Conservation (phyloP, 2,888 invertebrate species). For the Germaria angustata region DNA sequence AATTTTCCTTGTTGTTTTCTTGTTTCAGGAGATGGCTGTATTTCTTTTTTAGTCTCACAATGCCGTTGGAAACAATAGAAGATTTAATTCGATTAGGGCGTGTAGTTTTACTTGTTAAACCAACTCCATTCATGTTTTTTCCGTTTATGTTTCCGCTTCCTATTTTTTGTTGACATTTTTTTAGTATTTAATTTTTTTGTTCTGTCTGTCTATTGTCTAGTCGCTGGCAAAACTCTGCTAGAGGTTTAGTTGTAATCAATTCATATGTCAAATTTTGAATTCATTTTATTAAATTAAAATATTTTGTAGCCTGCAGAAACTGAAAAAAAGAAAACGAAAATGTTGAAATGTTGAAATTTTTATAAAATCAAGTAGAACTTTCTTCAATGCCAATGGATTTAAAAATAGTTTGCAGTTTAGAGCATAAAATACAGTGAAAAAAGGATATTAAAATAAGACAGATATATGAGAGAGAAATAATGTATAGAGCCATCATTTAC, state of each 20-base stretch:
- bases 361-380: not conserved
- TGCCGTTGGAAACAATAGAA: not conserved
- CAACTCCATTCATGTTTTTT: constrained; percentile 64
- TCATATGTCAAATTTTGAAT: constrained; percentile 57
- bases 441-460: not conserved
- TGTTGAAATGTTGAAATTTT: not conserved
- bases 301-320: not conserved
- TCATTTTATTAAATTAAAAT: constrained; percentile 62
- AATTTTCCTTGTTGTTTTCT: constrained; percentile 41
- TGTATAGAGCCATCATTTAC: too few relatives aligned
- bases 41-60: not conserved
- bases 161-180: constrained; percentile 3
- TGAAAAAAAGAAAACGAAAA: not conserved
- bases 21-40: not conserved
- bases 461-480: too few relatives aligned
- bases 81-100: constrained; percentile 50
- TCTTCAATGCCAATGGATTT: not conserved
- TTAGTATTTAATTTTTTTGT: not conserved
- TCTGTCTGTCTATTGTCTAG: constrained; percentile 69
- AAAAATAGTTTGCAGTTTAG: not conserved
- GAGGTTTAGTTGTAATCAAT: constrained; percentile 59
- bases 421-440: not conserved
- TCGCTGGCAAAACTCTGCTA: constrained; percentile 48
- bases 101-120: constrained; percentile 60
- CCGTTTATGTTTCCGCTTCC: constrained; percentile 65